Evolutionary conservation across 2,888 invertebrate genomes (phyloP).

Genomic region (Drepana falcataria): DNA sequence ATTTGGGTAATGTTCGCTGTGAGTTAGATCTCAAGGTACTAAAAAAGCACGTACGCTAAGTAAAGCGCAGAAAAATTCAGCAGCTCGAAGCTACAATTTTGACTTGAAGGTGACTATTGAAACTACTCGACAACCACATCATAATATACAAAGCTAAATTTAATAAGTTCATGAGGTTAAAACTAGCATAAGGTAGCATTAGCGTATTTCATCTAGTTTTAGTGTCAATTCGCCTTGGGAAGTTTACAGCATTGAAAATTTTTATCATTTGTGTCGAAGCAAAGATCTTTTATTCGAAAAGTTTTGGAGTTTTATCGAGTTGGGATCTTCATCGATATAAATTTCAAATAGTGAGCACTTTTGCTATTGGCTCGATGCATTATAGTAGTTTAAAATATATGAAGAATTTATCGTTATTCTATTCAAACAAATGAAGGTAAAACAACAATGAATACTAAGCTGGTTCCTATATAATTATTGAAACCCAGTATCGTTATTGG

Average conservation of each 20-base stretch:
- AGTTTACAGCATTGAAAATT: conserved; percentile 36
- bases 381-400: neutral
- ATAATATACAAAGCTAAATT: neutral
- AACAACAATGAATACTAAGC: no score
- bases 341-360: conserved; percentile 20
- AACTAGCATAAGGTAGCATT: conserved; percentile 10
- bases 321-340: conserved; percentile 24
- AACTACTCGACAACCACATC: no score
- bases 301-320: conserved; percentile 34
- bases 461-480: no score
- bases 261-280: conserved; percentile 36
- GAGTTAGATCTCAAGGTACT: no score
- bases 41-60: no score
- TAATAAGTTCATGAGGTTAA: neutral
- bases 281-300: conserved; percentile 43
- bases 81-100: no score
- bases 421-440: no score
- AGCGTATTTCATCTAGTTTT: conserved; percentile 18
- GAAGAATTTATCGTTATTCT: neutral
- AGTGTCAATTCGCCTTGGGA: conserved; percentile 18
- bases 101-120: no score
- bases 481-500: no score
- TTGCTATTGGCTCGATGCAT: neutral
- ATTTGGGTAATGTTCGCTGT: no score
- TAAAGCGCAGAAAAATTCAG: no score